A percentile compares a stretch with the other conserved stretches of the same genome.
phyloP scores from a whole-genome alignment of 1,140 invertebrate species.

The Zaprionus kolodkinae region DNA sequence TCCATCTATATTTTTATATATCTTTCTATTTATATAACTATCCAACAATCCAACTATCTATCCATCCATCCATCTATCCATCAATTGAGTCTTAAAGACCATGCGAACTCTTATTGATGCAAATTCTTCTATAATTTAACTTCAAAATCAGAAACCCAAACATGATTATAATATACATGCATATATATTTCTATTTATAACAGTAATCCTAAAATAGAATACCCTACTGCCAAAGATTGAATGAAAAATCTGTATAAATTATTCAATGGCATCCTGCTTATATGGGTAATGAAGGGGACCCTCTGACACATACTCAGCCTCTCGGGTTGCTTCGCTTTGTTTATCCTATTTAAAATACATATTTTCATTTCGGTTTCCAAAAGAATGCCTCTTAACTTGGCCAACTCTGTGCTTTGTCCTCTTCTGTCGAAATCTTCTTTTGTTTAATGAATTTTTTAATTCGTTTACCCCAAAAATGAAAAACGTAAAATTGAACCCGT shows the following conservation, averaged over 20 bases:
- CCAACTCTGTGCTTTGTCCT: background rate
- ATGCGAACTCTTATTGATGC: too few relatives aligned
- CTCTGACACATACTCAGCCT: background rate
- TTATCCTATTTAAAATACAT: conserved; percentile 1
- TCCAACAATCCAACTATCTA: too few relatives aligned
- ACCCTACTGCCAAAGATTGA: background rate
- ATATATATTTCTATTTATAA: too few relatives aligned
- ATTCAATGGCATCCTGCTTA: background rate
- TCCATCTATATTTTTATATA: too few relatives aligned
- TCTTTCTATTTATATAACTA: too few relatives aligned
- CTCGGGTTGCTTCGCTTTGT: background rate
- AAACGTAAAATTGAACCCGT: background rate
- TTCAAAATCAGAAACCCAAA: too few relatives aligned
- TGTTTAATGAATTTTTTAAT: background rate
- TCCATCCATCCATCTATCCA: too few relatives aligned
- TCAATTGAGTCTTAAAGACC: too few relatives aligned
- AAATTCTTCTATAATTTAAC: too few relatives aligned
- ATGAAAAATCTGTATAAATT: background rate
- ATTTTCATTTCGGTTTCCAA: background rate
- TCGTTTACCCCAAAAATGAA: background rate
- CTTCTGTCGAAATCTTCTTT: background rate
- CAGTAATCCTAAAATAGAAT: background rate
- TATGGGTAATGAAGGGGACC: background rate
- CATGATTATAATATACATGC: too few relatives aligned
- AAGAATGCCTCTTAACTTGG: background rate